Evolutionary conservation across 53 echinoderm and acorn worm genomes (phyloP).

Genomic region (Hippasteria phrygiana): DNA sequence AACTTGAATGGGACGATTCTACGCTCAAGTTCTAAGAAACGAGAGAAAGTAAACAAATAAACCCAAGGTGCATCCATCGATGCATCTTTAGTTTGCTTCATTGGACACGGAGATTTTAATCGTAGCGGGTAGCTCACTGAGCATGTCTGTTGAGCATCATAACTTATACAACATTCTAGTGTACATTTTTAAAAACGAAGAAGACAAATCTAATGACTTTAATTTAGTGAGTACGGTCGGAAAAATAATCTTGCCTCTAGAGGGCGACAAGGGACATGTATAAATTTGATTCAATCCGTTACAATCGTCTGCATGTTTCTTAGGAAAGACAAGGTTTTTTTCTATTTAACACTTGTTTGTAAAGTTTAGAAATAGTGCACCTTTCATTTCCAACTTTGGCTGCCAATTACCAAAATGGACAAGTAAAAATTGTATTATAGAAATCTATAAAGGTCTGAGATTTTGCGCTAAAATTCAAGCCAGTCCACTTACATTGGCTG

Average conservation of each 20-base stretch:
- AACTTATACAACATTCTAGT: conserved; percentile 48
- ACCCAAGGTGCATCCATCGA: neutral
- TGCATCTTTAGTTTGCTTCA: conserved; percentile 37
- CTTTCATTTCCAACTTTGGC: neutral
- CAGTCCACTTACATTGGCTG: neutral
- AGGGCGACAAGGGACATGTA: conserved; percentile 32
- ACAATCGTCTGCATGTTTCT: conserved; percentile 5
- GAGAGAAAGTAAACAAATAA: neutral
- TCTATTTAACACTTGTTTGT: conserved; percentile 6
- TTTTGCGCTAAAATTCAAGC: no score
- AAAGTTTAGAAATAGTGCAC: conserved; percentile 24
- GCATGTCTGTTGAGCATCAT: conserved; percentile 10
- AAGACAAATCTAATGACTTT: neutral
- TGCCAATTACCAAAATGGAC: neutral
- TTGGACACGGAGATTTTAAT: neutral
- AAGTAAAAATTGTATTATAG: conserved; percentile 28
- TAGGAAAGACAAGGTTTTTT: neutral
- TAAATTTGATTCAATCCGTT: conserved; percentile 33
- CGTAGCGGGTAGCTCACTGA: conserved; percentile 35
- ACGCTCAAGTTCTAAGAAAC: conserved; percentile 82
- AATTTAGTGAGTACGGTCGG: neutral
- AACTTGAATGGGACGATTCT: conserved; percentile 97
- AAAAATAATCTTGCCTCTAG: neutral
- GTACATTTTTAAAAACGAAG: conserved; percentile 47
- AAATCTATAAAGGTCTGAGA: neutral